Base-by-base conservation (phyloP, 2,113 vertebrate genomes). In the Anolis carolinensis region DNA sequence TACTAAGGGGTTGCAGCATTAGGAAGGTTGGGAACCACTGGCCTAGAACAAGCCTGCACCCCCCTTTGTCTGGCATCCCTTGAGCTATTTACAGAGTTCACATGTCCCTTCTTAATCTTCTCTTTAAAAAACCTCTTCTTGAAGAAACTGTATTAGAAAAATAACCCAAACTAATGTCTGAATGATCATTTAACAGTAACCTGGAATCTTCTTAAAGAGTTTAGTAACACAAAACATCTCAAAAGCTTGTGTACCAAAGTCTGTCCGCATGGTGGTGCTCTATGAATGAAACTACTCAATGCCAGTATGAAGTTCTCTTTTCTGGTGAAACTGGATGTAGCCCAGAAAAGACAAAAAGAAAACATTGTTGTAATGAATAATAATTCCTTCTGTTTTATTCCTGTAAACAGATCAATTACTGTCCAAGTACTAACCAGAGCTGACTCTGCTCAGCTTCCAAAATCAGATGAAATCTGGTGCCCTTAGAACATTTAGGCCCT, bases 231-330 rank as follows among this genome's bases (percentile, higher is more conserved):
- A 70, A 39, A 84, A 50, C 7, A 0, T 0, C 70, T 73, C 23
- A 34, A 86, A 18, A 10, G 48, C 44, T 68, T 93, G 89, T 88
- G 89, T 18, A 59, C 63, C 68, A 78, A 13, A 85, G 68, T 67
- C 86, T 84, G 92, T 78, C 95, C 95, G 93, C 90, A 82, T 1
- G 90, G 30, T 0, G 92, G 89, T 10, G 90, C 55, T 73, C 82
- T 73, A 92, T 74, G 85, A 59, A 77, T 39, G 30, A 59, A 44
- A 87, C 89, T 34, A 23, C 7, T 18, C 7, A 34, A 27, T 4
- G n/a, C 63, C 14, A 71, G 11, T 21, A 5, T 52, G 8, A 32
- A 23, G 18, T n/a, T 84, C 36, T 48, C 32, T n/a, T 16, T 73
- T 83, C 70, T 83, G 27, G 39, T 10, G n/a, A 82, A 70, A 16